Conservation (phyloP, 92 coral and sea anemone species). For the Porites rus region DNA sequence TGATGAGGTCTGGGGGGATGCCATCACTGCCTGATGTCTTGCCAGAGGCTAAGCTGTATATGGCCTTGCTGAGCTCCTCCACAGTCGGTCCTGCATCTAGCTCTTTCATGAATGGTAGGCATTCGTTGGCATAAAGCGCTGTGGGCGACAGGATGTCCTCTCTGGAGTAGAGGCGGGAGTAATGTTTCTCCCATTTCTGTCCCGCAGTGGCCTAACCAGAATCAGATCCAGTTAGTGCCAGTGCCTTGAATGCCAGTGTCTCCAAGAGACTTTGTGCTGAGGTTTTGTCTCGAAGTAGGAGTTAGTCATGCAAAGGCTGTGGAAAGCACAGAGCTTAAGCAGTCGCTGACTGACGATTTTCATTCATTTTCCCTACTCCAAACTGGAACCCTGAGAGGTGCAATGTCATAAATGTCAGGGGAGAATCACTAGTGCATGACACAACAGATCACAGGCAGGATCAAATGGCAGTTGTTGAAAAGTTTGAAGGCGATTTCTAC, state of each 20-base stretch:
- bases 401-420: constrained; percentile 46
- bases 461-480: constrained; percentile 24
- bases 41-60: constrained; percentile 13
- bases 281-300: constrained; percentile 1
- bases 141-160: constrained; percentile 13
- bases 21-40: no score
- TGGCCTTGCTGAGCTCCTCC: constrained; percentile 53
- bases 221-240: constrained; percentile 7
- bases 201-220: background rate
- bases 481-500: constrained; percentile 28
- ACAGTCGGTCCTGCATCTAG: constrained; percentile 27
- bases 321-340: background rate
- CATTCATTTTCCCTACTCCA: background rate
- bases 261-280: background rate
- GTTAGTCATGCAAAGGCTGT: background rate
- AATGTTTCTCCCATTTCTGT: no score
- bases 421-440: constrained; percentile 40
- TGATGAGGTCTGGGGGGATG: no score
- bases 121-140: constrained; percentile 35
- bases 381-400: constrained; percentile 66
- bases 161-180: constrained; percentile 38
- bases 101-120: constrained; percentile 26
- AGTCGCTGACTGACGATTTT: background rate
- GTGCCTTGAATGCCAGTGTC: background rate
- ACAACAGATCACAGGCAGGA: constrained; percentile 31